Base-by-base conservation (phyloP, 53 echinoderm and acorn worm species). In the Holothuria leucospilota region DNA sequence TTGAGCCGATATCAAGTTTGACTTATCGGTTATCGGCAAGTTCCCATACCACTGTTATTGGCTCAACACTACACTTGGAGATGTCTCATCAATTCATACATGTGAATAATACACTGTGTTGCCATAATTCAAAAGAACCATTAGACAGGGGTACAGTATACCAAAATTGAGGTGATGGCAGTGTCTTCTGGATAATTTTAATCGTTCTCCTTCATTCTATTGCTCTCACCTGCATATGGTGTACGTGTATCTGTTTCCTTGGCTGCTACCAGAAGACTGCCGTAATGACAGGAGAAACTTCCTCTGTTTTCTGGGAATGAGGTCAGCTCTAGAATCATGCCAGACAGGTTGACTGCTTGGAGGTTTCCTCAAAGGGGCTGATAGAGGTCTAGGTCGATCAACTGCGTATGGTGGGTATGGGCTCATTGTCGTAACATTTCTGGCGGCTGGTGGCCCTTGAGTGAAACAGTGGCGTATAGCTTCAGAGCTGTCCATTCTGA, bases 391-490 rank as follows among this genome's bases (percentile, higher is more conserved):
- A n/a, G 93, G 97, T 72, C 93, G 86, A 79, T 95, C 95, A 26
- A 95, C 93, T 20, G 97, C 97, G 85, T 89, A 97, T 39, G 97
- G 97, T 18, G 97, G 97, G 63, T 90, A 88, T 2, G 97, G 97
- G 42, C 93, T 93, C 87, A 87, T 82, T 2, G 90, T 93, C 5
- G 88, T 69, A 13, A 95, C 77, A 41, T 86, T 87, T 58, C 89
- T 81, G 51, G 90, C 67, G 67, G 62, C 90, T 0, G 82, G 40
- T 25, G 92, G 80, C 13, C 90, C 89, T 18, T 86, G 60, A 61
- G 90, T 87, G 81, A 96, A 63, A 26, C 94, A 85, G 46, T 90
- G 86, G 84, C 90, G 78, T 13, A 94, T 90, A 15, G 94, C 90
- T 40, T 89, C 89, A 14, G 96, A 96, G 82, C 86, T 96, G 62